These are phyloP conservation scores for Ceryle rudis DNA, from an alignment of 2,797 vertebrate species.

Conservation along the genomic window DNA sequence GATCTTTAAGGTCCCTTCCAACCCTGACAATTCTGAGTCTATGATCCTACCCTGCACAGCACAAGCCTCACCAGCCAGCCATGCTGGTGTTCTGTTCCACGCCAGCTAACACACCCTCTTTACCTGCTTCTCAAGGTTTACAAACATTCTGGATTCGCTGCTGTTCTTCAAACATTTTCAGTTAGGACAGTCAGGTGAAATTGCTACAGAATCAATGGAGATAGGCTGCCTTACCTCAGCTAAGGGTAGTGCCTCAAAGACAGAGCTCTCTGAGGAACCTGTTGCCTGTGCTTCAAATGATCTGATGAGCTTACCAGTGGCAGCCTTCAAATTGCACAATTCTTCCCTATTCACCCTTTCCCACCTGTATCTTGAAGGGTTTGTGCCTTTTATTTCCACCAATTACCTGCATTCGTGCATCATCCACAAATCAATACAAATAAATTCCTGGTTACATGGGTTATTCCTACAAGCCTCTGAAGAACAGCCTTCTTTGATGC, in stretches of 20 bases:
- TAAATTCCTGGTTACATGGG: slow-evolving; percentile 86
- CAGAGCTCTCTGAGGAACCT: neutral
- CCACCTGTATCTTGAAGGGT: neutral
- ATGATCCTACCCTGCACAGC: neutral
- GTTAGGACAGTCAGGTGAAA: neutral
- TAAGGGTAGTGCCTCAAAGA: neutral
- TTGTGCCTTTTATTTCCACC: neutral
- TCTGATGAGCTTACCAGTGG: neutral
- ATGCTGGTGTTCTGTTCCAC: neutral
- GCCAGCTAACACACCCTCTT: neutral
- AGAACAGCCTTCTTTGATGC: slow-evolving; percentile 84
- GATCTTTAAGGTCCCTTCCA: no score
- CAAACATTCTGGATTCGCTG: neutral
- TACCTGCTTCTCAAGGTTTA: neutral
- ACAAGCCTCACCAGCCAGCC: neutral
- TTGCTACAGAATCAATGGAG: neutral
- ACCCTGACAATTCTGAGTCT: no score
- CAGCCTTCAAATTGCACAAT: neutral
- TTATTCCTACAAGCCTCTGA: slow-evolving; percentile 89
- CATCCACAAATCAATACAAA: slow-evolving; percentile 91
- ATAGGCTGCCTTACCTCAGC: neutral
- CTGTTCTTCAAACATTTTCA: neutral
- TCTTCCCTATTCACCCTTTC: neutral
- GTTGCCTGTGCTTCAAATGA: neutral
- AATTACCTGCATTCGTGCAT: slow-evolving; percentile 90